Base-by-base conservation (phyloP, 2,888 invertebrate genomes). In the Tachina grossa region DNA sequence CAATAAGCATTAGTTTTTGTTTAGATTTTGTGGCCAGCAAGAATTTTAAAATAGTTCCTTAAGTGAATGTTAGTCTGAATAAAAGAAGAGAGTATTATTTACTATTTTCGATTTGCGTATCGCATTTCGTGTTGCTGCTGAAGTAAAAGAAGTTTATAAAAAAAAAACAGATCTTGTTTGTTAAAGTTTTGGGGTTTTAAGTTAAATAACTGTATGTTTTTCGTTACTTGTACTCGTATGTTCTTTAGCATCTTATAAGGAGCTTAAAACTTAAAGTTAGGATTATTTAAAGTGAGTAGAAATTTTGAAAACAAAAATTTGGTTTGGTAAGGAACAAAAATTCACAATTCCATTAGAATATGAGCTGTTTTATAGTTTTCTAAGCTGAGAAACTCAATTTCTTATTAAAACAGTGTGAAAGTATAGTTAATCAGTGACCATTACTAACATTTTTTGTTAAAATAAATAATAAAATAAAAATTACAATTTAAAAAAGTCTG, bases 91-190 rank as follows among this genome's bases (percentile, higher is more conserved):
- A 1, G 9, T 59, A 79, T 16, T 81, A 39, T 68, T 53, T 74
- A 59, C 47, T 61, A 76, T 69, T 82, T 82, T 69, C 45, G 68
- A 75, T 76, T 82, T 82, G 31, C 55, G 16, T 41, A 39, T 49
- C 16, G 8, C 16, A 22, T 22, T 47, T 11, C 14, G 10, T 59
- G 39, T 22, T 31, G 31, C 5, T 31, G 31, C 39, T 63, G 14
- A 47, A 61, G 16, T 61, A 16, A 31, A 31, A 51, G 61, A 53
- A 31, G 63, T 59, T 81, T 45, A 45, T 22, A 4, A 65, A 55
- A 68, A 31, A 5, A n/a, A 31, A 82, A 74, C 65, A 79, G 74
- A 71, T 82, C 76, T 72, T 41, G 16, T 75, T 83, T 76, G 31
- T 61, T 71, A 51, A 79, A 51, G 16, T 81, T 82, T 76, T 61